Percentiles rank a stretch among this genome's conserved stretches.
These are phyloP conservation scores for Diabrotica undecimpunctata DNA, from an alignment of 1,140 invertebrate genomes.

Conservation along the genomic window DNA sequence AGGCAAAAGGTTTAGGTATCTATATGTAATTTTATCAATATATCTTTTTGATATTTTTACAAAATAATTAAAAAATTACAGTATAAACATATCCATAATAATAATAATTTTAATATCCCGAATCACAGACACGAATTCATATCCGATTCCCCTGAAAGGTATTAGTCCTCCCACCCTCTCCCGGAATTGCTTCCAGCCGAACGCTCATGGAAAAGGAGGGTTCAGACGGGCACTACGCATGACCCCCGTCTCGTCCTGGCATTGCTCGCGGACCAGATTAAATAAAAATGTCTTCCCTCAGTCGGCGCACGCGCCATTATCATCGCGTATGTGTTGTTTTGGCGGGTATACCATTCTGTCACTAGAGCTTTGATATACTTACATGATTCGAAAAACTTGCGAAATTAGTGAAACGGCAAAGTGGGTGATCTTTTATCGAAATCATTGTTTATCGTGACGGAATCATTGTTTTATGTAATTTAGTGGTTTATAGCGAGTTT, in stretches of 20 bases:
- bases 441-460: neutral
- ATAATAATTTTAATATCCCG: no score
- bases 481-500: neutral
- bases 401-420: conserved; percentile 16
- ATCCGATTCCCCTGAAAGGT: no score
- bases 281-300: conserved; percentile 31
- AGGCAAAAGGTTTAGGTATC: no score
- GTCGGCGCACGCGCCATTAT: conserved; percentile 41
- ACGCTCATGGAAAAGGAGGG: neutral
- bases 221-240: conserved; percentile 32
- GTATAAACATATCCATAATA: no score
- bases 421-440: conserved; percentile 30
- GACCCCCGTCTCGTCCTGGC: conserved; percentile 26
- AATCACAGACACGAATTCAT: no score
- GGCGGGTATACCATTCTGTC: conserved; percentile 44
- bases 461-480: conserved; percentile 26
- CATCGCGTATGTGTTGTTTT: conserved; percentile 35
- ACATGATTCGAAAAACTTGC: conserved; percentile 13
- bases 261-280: conserved; percentile 32
- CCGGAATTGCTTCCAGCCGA: neutral
- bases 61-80: no score
- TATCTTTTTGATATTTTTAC: no score
- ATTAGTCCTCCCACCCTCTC: no score
- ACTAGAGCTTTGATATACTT: conserved; percentile 17
- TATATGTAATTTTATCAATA: no score